Evolutionary conservation across 92 coral and sea anemone species (phyloP).

Genomic region (Epizoanthus ramosus): DNA sequence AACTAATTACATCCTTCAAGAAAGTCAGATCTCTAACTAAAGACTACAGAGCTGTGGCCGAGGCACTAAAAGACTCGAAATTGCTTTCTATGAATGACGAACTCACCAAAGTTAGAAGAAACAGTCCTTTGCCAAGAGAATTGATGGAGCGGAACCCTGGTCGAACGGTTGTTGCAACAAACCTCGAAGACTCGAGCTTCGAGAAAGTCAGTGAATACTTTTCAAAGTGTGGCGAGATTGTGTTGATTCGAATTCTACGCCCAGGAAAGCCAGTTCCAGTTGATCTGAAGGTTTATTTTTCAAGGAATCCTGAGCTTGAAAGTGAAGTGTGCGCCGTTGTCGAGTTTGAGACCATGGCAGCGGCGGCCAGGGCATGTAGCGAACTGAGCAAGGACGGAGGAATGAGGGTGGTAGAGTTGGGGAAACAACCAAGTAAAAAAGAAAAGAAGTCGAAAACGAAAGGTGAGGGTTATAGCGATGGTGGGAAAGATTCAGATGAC

Average conservation of each 20-base stretch:
- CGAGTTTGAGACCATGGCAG: constrained; percentile 99
- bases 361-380: constrained; percentile 96
- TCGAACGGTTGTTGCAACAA: constrained; percentile 87
- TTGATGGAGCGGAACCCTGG: constrained; percentile 96
- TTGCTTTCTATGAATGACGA: constrained; percentile 80
- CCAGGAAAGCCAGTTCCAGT: constrained; percentile 89
- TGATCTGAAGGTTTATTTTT: constrained; percentile 74
- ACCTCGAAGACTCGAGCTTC: constrained; percentile 72
- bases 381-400: constrained; percentile 89
- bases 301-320: constrained; percentile 80
- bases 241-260: constrained; percentile 90
- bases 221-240: constrained; percentile 96
- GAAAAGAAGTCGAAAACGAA: constrained; percentile 76
- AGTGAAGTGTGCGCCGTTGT: constrained; percentile 87
- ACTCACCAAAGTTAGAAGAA: constrained; percentile 87
- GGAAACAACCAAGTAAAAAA: constrained; percentile 73
- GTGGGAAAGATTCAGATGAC: constrained; percentile 83
- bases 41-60: constrained; percentile 92
- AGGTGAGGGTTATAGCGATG: constrained; percentile 76
- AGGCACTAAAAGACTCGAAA: constrained; percentile 78
- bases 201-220: constrained; percentile 92
- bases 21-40: constrained; percentile 94
- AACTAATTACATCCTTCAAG: constrained; percentile 97
- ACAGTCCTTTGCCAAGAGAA: constrained; percentile 75
- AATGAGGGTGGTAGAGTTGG: constrained; percentile 89